Base-by-base conservation (phyloP, 2,888 invertebrate species). In the Heliconius cydno region DNA sequence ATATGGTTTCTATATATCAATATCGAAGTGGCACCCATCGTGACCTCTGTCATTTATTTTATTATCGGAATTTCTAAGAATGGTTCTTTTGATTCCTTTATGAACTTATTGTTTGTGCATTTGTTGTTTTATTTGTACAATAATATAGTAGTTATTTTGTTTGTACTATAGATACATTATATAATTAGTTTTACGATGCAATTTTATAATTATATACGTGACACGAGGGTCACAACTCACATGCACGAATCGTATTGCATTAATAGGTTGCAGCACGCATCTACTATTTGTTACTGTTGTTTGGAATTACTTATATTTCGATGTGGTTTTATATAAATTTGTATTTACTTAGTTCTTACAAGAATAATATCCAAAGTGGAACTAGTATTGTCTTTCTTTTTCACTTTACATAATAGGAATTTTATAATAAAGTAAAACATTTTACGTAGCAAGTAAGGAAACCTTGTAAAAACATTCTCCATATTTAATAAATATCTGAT, bases 11-110 rank as follows among this genome's bases (percentile, higher is more conserved):
- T 81, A 52, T 41, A 71, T 67, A 77, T 63, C 75, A 74, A 79
- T 80, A 82, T 80, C 82, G 67, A 74, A 80, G 71, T 75, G 71
- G 80, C 63, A 79, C 77, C 77, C 80, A 76, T 52, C 75, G 52
- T 79, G 82, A 82, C 80, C 82, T 79, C 79, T 80, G 77, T 80
- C 82, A 77, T 82, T 78, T 80, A 77, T 80, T 80, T 72, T 34
- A 79, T 79, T 80, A 80, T 82, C 79, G 73, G 60, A 77, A 41
- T 9, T 80, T 79, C 80, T 72, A 65, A 68, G 80, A 82, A 82
- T 68, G 75, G 22, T 77, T 82, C 80, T 80, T 72, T 79, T 67
- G 57, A 80, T 77, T 80, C 52, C 72, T 52, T 63, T 75, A 71
- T 63, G 77, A 75, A 80, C 30, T 73, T n/a, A 63, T n/a, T 79